Conservation (phyloP, 2,888 invertebrate species). For the Parelbella ahira region DNA sequence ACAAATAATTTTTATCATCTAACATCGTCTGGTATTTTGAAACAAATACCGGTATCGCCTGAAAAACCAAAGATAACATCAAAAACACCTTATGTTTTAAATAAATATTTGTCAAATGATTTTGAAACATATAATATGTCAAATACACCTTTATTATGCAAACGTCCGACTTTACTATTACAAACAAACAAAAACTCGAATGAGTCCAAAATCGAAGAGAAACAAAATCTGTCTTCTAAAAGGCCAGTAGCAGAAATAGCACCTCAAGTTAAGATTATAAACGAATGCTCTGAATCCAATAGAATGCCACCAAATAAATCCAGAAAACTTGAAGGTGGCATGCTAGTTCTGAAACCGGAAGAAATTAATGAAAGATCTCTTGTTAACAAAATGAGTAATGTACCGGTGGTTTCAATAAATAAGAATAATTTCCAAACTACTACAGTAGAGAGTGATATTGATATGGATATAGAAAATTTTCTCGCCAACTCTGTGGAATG, state of each 20-base stretch:
- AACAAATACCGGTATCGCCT: constrained; percentile 7
- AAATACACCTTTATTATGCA: constrained; percentile 16
- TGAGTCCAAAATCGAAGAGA: neutral
- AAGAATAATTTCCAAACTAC: constrained; percentile 5
- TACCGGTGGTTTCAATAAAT: neutral
- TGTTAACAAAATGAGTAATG: constrained; percentile 24
- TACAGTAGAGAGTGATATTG: constrained; percentile 26
- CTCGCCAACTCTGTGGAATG: constrained; percentile 39
- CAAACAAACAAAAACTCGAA: neutral
- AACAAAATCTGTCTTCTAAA: constrained; percentile 8
- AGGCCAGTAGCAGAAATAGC: constrained; percentile 43
- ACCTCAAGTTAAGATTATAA: constrained; percentile 48
- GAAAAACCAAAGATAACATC: constrained; percentile 15
- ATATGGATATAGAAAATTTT: constrained; percentile 49
- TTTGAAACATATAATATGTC: too few species aligned
- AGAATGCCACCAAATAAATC: constrained; percentile 1
- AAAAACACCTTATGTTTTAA: constrained; percentile 1
- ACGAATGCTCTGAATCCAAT: constrained; percentile 35
- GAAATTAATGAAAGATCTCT: constrained; percentile 60
- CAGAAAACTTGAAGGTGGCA: constrained; percentile 40
- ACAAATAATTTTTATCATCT: constrained; percentile 55
- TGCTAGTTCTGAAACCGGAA: constrained; percentile 69
- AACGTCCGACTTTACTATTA: neutral
- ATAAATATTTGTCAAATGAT: neutral
- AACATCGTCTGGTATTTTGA: constrained; percentile 36